Base-by-base conservation (phyloP, 2,888 invertebrate genomes). In the Zhuqinia jingwanae region DNA sequence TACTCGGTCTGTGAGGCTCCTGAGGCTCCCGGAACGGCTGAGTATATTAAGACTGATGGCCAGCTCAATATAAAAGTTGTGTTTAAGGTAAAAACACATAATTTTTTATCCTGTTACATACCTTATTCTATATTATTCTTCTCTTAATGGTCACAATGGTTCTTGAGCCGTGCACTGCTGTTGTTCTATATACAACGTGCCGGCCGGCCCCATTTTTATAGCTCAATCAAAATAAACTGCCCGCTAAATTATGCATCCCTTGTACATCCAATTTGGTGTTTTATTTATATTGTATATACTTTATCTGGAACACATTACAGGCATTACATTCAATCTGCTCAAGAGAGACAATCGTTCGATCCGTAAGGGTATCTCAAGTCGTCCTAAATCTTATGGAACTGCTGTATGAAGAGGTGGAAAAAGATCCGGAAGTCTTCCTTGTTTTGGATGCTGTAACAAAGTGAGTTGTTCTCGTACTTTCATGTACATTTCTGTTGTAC, bases 31-130 rank as follows among this genome's bases (percentile, higher is more conserved):
- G 98, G 97, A 0, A 96, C 99, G 0, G 94, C 95, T 22, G 95
- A 96, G 92, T 99, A 98, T 92, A 98, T 99, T 85, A 98, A 98
- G 36, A 96, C 96, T 91, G 98, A 98, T 91, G 99, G 99, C 0
- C 97, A 98, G 92, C 95, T 99, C 85, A 97, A 98, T 92, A 95
- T 97, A 90, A 96, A 96, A 93, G 96, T 98, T 15, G 95, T 98
- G 1, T 92, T 96, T 10, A 96, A 96, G 94, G 96, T 96, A 93
- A 90, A 56, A 17, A 86, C 3, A 65, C n/a, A n/a, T n/a, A 42
- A 42, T 36, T 6, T 36, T 36, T 36, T 36, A 36, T n/a, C n/a
- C n/a, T n/a, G n/a, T n/a, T n/a, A n/a, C n/a, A n/a, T n/a, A n/a
- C n/a, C n/a, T n/a, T n/a, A n/a, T n/a, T n/a, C n/a, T n/a, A n/a